phyloP scores from a whole-genome alignment of 2,113 vertebrate species.

The Origma solitaria region DNA sequence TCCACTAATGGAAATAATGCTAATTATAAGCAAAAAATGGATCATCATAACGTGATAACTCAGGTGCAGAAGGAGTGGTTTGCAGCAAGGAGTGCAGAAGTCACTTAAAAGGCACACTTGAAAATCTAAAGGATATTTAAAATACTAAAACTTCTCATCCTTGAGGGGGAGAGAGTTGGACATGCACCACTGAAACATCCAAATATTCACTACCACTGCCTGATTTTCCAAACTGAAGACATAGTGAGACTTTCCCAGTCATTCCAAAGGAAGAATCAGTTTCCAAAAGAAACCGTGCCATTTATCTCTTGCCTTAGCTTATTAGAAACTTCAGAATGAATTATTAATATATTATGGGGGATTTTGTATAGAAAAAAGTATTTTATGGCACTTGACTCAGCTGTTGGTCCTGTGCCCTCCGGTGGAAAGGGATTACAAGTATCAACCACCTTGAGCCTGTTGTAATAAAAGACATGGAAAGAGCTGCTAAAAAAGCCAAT shows the following conservation, averaged over 20 bases:
- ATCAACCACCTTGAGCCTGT: background rate
- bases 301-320: background rate
- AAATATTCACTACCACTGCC: background rate
- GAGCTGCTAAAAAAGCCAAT: background rate
- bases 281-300: background rate
- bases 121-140: background rate
- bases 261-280: background rate
- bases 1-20: background rate
- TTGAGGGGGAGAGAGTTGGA: background rate
- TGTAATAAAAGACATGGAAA: background rate
- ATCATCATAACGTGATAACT: background rate
- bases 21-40: background rate
- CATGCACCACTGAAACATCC: background rate
- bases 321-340: background rate
- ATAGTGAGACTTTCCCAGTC: background rate
- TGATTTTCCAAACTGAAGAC: background rate
- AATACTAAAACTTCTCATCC: background rate
- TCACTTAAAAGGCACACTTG: background rate
- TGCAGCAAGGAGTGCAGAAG: background rate
- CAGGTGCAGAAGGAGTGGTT: background rate
- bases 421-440: background rate
- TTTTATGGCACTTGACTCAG: background rate
- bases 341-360: background rate
- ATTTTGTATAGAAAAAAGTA: background rate
- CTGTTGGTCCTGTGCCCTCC: background rate